Base-by-base conservation (phyloP, 2,888 invertebrate genomes). In the Nymphalis urticae region DNA sequence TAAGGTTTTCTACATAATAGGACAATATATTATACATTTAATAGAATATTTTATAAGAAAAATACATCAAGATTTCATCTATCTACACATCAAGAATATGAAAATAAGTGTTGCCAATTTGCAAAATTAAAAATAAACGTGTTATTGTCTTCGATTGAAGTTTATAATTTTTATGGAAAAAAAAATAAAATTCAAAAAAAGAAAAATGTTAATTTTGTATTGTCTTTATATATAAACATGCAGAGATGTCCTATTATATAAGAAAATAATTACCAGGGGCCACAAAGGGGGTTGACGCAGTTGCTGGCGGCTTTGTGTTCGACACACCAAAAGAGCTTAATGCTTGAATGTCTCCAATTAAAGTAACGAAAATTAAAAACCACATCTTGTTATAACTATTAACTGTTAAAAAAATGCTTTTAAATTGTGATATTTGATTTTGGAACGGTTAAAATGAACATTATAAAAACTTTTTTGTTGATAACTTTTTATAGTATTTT, bases 311-410 rank as follows among this genome's bases (percentile, higher is more conserved):
- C 74, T 92, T 91, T 54, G 94, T 94, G 80, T 94, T 95, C 21
- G 95, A 94, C 77, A 95, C 95, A 58, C 95, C 95, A 78, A 95
- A 95, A 50, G 95, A 95, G 69, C 95, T 95, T 73, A 95, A 88
- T 27, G 95, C 86, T 42, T 62, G 59, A 3, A 77, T 82, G 81
- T 66, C 6, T 61, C 63, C 58, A 32, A 72, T n/a, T 10, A 61
- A 21, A 5, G 66, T 36, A 5, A 61, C 24, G 19, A 64, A 48
- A 21, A 63, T 48, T 50, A 66, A 10, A 81, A 83, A 75, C 75
- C 77, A 81, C 80, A 80, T 81, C 67, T 69, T 66, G 51, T 64
- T 48, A 53, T 54, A 21, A 1, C 21, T 21, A 1, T 42, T 42
- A 4, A 42, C 42, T 42, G 13, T 42, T 42, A 4, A 13, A 13